Conservation (phyloP, 2,113 vertebrate species). For the Pelusios castaneus region DNA sequence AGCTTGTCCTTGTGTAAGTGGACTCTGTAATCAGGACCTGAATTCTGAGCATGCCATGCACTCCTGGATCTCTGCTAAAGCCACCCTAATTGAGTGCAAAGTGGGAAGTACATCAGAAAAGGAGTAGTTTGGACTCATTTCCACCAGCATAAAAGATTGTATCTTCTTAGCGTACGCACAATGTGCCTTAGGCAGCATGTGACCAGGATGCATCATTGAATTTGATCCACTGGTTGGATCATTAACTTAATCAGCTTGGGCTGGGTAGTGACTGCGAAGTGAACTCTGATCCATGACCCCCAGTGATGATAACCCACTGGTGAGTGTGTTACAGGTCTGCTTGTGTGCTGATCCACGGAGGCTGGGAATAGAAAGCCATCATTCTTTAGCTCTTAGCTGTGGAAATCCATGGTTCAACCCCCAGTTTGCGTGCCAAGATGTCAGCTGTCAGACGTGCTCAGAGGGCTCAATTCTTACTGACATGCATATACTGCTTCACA, state of each 20-base stretch:
- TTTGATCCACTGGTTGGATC: too few relatives aligned
- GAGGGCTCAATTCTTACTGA: not conserved
- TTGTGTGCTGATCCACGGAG: not conserved
- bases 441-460: not conserved
- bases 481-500: not conserved
- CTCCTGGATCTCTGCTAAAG: not conserved
- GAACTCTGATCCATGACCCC: too few relatives aligned
- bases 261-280: too few relatives aligned
- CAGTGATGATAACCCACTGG: not conserved
- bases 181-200: too few relatives aligned
- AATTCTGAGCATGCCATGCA: not conserved
- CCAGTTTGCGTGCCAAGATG: not conserved
- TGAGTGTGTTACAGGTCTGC: not conserved
- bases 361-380: not conserved
- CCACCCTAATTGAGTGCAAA: not conserved
- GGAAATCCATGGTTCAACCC: not conserved
- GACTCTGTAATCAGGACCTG: too few relatives aligned
- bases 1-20: not conserved
- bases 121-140: not conserved
- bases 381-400: not conserved
- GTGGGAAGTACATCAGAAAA: not conserved
- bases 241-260: too few relatives aligned
- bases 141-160: not conserved
- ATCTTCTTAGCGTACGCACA: too few relatives aligned
- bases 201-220: too few relatives aligned